A percentile compares a stretch with the other conserved stretches of the same genome.
Evolutionary conservation across 2,797 vertebrate species (phyloP).

Genomic region (Masticophis lateralis): DNA sequence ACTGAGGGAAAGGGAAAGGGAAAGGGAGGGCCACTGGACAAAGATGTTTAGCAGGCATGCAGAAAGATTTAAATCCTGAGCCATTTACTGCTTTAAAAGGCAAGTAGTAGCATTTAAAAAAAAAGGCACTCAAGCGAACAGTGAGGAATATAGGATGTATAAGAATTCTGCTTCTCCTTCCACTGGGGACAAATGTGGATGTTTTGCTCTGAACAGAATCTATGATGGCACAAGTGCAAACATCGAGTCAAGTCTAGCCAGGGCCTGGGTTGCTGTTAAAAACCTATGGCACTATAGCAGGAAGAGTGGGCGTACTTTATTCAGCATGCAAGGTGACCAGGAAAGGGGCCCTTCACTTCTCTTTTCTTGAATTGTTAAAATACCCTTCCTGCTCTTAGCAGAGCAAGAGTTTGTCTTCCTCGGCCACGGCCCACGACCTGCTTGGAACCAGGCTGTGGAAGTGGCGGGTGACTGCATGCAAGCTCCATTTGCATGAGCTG

Average conservation of each 20-base stretch:
- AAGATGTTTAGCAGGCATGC: not conserved
- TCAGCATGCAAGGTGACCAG: not conserved
- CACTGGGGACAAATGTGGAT: not conserved
- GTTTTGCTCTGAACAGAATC: not conserved
- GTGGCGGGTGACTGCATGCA: not conserved
- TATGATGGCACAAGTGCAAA: not conserved
- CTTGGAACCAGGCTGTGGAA: not conserved
- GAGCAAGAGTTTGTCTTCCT: not conserved
- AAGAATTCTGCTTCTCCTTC: not conserved
- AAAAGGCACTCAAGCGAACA: not conserved
- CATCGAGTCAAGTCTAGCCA: not conserved
- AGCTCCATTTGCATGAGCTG: not conserved
- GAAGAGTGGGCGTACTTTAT: not conserved
- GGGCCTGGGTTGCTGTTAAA: not conserved
- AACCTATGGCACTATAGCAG: not conserved
- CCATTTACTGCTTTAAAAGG: not conserved
- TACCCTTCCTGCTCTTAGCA: not conserved
- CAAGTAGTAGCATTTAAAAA: not conserved
- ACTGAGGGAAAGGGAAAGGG: too few relatives aligned
- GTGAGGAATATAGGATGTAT: not conserved
- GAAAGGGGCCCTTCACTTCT: not conserved
- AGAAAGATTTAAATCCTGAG: not conserved
- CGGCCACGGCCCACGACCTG: too few relatives aligned
- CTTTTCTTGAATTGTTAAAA: not conserved
- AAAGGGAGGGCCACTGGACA: not conserved